Percentiles rank a stretch among this genome's conserved stretches.
These are phyloP conservation scores for Sminthurides aquaticus DNA, from an alignment of 2,888 invertebrate species.

Conservation along the genomic window DNA sequence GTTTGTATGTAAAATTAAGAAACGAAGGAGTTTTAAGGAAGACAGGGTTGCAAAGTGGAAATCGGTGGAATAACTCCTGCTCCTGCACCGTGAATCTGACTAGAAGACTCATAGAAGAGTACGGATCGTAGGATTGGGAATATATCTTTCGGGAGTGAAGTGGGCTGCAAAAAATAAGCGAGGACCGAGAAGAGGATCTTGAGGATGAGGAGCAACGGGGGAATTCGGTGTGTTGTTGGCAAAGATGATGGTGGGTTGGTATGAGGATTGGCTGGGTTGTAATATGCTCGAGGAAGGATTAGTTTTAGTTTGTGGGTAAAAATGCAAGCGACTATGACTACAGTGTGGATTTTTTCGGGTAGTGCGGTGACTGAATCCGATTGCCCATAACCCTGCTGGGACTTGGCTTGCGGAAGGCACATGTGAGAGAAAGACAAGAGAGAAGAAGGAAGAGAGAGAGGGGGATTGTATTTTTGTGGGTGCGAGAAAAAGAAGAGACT, in stretches of 20 bases:
- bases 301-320: too few species aligned
- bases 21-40: too few species aligned
- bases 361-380: not conserved
- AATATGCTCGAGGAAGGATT: too few species aligned
- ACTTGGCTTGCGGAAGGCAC: constrained; percentile 1
- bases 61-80: not conserved
- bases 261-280: too few species aligned
- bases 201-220: not conserved
- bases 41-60: not conserved
- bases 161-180: not conserved
- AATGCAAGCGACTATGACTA: too few species aligned
- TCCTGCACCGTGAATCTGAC: not conserved
- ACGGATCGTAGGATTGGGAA: too few species aligned
- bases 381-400: not conserved
- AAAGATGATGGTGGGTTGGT: not conserved
- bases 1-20: not conserved
- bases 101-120: too few species aligned
- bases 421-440: constrained; percentile 10
- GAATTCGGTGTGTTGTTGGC: not conserved
- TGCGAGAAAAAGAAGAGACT: not conserved
- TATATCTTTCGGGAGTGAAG: too few species aligned
- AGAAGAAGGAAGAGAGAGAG: constrained; percentile 1
- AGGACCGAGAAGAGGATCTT: not conserved
- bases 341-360: too few species aligned
- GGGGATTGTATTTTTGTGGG: not conserved